Base-by-base conservation (phyloP, 2,797 vertebrate genomes). In the Apodemus agrarius region DNA sequence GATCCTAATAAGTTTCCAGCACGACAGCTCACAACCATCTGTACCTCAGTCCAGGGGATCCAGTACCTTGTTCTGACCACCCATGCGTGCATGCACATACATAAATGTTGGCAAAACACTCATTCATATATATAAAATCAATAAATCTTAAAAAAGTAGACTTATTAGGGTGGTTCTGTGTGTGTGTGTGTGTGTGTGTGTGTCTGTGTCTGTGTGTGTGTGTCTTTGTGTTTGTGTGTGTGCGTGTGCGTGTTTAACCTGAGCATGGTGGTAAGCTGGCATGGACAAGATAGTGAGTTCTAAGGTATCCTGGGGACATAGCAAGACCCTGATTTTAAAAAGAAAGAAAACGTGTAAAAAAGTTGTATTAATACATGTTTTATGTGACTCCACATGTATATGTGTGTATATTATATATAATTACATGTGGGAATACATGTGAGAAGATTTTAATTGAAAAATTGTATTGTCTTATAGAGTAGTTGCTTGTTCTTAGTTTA, bases 401-500 rank as follows among this genome's bases (percentile, higher is more conserved):
- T 40, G 54, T 43, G 31, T 89, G 31, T 87, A 72, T 86, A 75
- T 19, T 0, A 74, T 54, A 69, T 6, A 86, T n/a, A 87, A 67
- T 92, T 94, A 75, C 21, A 40, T 21, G n/a, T 69, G 34, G 17
- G 16, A 69, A n/a, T 83, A 12, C 6, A 63, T 43, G 26, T 78
- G 67, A 61, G 89, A 94, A 24, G 6, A 43, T 61, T 90, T 95
- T 90, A 89, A 69, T 82, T 12, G 61, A 89, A 57, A 92, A 92
- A 40, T 78, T 21, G 82, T 75, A 78, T 37, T 59, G 7, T 74
- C 84, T 94, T 69, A 94, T n/a, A 92, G 80, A 94, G n/a, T 75
- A 29, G 11, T 90, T 85, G n/a, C 57, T 95, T 97, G 40, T 46
- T 90, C 21, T 90, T 59, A 94, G 21, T 89, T 93, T 87, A 89